Conservation (phyloP, 2,113 vertebrate species). For the Phaethornis superciliosus region DNA sequence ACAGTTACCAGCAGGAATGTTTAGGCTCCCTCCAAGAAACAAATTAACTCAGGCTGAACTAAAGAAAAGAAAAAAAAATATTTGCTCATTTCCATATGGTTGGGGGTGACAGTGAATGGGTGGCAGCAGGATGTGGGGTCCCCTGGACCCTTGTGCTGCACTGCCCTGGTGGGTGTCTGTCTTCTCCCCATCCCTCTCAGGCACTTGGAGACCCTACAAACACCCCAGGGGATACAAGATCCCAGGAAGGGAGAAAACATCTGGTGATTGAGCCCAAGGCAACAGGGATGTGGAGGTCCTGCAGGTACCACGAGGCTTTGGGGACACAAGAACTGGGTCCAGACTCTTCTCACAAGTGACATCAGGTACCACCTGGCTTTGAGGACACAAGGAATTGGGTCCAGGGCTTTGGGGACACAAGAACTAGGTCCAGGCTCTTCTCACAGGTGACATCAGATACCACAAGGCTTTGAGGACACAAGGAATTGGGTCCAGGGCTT, state of each 20-base stretch:
- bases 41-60: neutral
- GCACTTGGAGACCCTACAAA: neutral
- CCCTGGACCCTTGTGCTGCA: neutral
- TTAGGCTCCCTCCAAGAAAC: neutral
- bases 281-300: no score
- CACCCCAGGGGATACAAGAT: neutral
- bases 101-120: accelerated
- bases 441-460: no score
- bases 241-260: neutral
- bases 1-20: neutral
- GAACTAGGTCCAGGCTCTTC: neutral
- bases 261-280: neutral
- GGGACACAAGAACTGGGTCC: neutral
- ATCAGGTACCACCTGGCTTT: no score
- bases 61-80: neutral
- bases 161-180: neutral
- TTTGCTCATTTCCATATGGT: accelerated
- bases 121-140: neutral
- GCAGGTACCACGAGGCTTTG: neutral
- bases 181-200: neutral
- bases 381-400: no score
- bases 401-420: neutral
- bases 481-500: no score
- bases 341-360: no score
- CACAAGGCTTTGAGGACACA: neutral